These are phyloP conservation scores for Xiphorhynchus erythropygius DNA, from an alignment of 2,797 vertebrate species.

Conservation along the genomic window DNA sequence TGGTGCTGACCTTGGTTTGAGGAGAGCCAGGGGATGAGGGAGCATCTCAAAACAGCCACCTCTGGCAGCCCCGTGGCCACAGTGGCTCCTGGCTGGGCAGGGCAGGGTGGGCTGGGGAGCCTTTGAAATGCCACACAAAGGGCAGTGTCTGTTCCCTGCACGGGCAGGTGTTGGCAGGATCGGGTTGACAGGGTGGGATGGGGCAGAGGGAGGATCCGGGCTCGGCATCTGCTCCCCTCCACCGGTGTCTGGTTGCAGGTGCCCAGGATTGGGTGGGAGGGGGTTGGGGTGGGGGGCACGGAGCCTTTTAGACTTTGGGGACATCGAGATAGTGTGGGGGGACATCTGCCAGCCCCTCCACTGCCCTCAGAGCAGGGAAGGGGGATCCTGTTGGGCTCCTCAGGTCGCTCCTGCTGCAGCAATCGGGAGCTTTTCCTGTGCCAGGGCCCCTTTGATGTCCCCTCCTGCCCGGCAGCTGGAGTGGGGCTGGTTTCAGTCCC, in stretches of 20 bases:
- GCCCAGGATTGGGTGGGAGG: not conserved
- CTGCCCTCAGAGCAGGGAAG: not conserved
- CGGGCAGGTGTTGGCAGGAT: slow-evolving; percentile 29
- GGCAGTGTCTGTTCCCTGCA: not conserved
- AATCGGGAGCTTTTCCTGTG: not conserved
- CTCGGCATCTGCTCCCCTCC: slow-evolving; percentile 22
- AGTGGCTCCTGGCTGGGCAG: not conserved
- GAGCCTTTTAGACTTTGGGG: not conserved
- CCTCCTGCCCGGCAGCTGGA: not conserved
- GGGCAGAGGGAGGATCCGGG: not conserved
- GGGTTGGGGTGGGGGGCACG: not conserved
- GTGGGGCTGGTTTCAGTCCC: not conserved
- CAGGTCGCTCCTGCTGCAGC: not conserved
- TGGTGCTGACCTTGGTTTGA: fast-evolving
- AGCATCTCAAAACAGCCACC: not conserved
- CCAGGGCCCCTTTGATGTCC: not conserved
- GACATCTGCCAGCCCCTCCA: not conserved
- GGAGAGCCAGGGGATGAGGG: fast-evolving
- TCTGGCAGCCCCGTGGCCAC: not conserved
- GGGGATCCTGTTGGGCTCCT: not conserved
- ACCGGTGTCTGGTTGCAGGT: slow-evolving; percentile 29
- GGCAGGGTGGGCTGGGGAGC: not conserved
- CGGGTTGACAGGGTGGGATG: not conserved
- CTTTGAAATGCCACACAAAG: slow-evolving; percentile 36
- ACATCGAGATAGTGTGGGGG: fast-evolving